Evolutionary conservation across 2,888 invertebrate species (phyloP).

Genomic region (Apomyelois bistriatella): DNA sequence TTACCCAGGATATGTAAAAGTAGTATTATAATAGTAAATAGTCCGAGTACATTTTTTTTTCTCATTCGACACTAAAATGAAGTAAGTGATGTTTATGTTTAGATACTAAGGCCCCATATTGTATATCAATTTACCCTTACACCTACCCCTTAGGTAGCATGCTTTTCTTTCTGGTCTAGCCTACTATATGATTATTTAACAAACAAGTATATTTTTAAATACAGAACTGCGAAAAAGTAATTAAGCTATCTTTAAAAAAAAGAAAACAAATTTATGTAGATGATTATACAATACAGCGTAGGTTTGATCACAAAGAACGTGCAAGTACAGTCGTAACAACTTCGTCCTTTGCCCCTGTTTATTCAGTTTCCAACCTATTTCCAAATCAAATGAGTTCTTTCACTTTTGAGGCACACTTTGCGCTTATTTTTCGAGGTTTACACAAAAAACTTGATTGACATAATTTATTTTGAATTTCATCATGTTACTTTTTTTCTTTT

Average conservation of each 20-base stretch:
- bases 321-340: not conserved
- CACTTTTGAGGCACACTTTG: not conserved
- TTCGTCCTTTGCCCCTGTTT: conserved; percentile 9
- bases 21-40: too few species aligned
- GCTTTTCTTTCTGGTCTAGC: too few species aligned
- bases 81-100: too few species aligned
- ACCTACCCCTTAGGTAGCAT: too few species aligned
- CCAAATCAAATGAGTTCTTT: conserved; percentile 14
- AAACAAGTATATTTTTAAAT: not conserved
- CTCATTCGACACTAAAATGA: too few species aligned
- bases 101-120: too few species aligned
- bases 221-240: not conserved
- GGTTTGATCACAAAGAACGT: conserved; percentile 5
- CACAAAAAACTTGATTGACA: conserved; percentile 4
- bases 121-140: too few species aligned
- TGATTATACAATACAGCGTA: not conserved
- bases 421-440: conserved; percentile 6
- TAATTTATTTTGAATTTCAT: not conserved
- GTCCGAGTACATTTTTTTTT: too few species aligned
- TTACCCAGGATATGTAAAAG: too few species aligned
- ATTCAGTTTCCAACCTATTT: conserved; percentile 10
- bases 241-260: too few species aligned
- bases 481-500: not conserved
- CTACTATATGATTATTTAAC: not conserved
- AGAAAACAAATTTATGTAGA: not conserved